A percentile compares a stretch with the other conserved stretches of the same genome.
phyloP scores from a whole-genome alignment of 2,888 invertebrate species.

The Coenonympha arcania region DNA sequence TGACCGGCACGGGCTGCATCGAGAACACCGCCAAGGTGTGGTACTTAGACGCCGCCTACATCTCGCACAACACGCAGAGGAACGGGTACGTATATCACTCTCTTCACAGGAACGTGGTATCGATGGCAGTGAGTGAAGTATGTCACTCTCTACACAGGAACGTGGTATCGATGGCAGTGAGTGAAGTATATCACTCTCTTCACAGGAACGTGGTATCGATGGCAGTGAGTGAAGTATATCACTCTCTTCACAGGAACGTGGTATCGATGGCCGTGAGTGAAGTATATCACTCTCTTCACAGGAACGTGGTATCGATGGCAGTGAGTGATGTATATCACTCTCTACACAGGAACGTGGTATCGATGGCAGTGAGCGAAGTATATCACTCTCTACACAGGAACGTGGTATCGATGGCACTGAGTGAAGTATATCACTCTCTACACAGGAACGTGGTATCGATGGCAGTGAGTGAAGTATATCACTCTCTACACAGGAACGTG shows the following conservation, averaged over 20 bases:
- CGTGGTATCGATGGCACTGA: no score
- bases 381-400: background rate
- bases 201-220: no score
- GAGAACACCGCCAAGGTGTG: conserved; percentile 64
- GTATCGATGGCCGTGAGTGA: no score
- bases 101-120: no score
- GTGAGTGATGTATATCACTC: conserved; percentile 21
- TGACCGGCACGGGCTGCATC: conserved; percentile 56
- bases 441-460: no score
- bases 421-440: conserved; percentile 17
- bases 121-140: no score
- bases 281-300: conserved; percentile 14
- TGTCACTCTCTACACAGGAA: background rate
- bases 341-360: no score
- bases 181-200: conserved; percentile 17
- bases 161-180: no score
- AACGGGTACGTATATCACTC: conserved; percentile 44
- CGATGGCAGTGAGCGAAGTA: no score
- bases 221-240: no score
- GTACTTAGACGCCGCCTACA: conserved; percentile 55
- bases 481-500: background rate
- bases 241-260: background rate
- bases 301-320: no score
- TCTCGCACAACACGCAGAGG: conserved; percentile 51
- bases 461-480: no score